These are phyloP conservation scores for Bufo bufo DNA, from an alignment of 2,113 vertebrate species.

Conservation along the genomic window DNA sequence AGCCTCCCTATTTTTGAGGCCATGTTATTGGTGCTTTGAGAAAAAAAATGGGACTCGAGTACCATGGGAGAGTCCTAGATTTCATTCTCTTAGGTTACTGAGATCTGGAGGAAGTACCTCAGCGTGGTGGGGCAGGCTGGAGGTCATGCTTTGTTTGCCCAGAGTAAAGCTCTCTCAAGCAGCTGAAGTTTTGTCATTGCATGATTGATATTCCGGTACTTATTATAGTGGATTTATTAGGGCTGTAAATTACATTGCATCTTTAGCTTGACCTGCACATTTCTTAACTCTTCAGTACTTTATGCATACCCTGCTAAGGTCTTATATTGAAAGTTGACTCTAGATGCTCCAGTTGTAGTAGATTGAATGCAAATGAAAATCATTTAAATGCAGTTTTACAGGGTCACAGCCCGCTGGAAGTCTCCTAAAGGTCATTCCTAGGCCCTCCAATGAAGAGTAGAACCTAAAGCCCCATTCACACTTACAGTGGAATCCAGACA, in stretches of 20 bases:
- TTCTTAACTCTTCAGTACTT: neutral
- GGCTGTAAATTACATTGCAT: neutral
- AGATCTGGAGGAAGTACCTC: constrained; percentile 20
- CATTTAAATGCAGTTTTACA: neutral
- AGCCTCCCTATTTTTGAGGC: constrained; percentile 34
- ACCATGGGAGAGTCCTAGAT: neutral
- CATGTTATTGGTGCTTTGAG: constrained; percentile 40
- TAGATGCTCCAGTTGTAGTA: neutral
- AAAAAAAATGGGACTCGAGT: constrained; percentile 3
- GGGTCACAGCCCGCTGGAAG: neutral
- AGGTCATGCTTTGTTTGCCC: constrained; percentile 35
- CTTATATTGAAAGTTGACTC: neutral
- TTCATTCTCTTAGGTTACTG: neutral
- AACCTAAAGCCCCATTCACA: neutral
- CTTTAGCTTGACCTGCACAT: neutral
- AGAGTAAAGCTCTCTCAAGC: constrained; percentile 11
- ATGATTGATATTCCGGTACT: neutral
- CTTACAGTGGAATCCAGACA: too few relatives aligned
- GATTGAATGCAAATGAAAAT: neutral
- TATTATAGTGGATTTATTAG: neutral
- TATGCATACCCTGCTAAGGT: neutral
- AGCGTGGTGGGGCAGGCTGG: neutral
- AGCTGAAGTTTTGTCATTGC: constrained; percentile 4
- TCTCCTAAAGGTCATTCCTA: neutral
- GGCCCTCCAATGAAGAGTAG: neutral